These are phyloP conservation scores for Hyles vespertilio DNA, from an alignment of 1,140 invertebrate species.

Conservation along the genomic window DNA sequence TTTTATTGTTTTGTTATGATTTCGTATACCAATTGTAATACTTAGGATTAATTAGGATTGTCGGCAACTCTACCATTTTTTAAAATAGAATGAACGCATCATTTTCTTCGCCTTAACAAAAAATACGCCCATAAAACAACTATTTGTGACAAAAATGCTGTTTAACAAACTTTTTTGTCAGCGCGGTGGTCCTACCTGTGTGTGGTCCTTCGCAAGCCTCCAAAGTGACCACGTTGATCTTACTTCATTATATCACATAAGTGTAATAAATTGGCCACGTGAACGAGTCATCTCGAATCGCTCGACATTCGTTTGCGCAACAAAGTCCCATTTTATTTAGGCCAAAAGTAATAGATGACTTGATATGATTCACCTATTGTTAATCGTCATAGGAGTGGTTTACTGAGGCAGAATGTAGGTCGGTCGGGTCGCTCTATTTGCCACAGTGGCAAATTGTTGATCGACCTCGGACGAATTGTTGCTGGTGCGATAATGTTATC, in stretches of 20 bases:
- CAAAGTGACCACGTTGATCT: constrained; percentile 9
- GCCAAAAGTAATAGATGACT: constrained; percentile 29
- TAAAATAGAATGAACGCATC: too few relatives aligned
- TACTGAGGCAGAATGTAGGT: constrained; percentile 63
- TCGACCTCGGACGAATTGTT: constrained; percentile 59
- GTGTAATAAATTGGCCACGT: constrained; percentile 10
- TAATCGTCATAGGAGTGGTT: constrained; percentile 60
- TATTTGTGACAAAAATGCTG: constrained; percentile 11
- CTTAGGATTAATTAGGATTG: too few relatives aligned
- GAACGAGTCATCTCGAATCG: constrained; percentile 2
- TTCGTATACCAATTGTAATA: too few relatives aligned
- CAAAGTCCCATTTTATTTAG: constrained; percentile 20
- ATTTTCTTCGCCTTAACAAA: too few relatives aligned
- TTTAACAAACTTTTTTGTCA: constrained; percentile 24
- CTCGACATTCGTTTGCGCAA: constrained; percentile 1
- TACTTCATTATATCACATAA: constrained; percentile 2
- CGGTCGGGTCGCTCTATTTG: constrained; percentile 68
- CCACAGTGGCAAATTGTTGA: constrained; percentile 64
- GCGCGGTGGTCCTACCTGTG: constrained; percentile 26
- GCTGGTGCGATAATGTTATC: constrained; percentile 62
- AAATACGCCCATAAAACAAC: background rate
- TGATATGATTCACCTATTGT: constrained; percentile 55
- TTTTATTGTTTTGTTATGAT: too few relatives aligned
- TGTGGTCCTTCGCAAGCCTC: constrained; percentile 29
- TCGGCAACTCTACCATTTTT: too few relatives aligned